phyloP scores from a whole-genome alignment of 2,888 invertebrate species.

The Drosophila tanythrix region DNA sequence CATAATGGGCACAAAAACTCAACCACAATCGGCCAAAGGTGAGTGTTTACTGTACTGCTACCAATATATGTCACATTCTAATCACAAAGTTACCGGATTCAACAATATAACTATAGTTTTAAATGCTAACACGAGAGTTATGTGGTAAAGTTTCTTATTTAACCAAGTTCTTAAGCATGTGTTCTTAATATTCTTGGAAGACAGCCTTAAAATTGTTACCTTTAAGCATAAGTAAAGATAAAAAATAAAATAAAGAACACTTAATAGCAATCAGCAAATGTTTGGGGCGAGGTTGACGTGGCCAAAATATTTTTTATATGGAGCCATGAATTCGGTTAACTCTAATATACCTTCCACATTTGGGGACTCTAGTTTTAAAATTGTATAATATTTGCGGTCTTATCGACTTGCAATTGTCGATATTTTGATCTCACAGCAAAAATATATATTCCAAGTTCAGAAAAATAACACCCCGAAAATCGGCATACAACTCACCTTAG shows the following conservation, averaged over 20 bases:
- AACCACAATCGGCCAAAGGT: slow-evolving; percentile 82
- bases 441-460: not conserved
- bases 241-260: no score
- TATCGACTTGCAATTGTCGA: no score
- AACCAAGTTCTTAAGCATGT: not conserved
- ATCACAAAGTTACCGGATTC: not conserved
- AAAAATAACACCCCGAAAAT: not conserved
- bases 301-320: not conserved
- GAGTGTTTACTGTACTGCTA: slow-evolving; percentile 35
- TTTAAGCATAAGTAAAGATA: not conserved
- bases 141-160: not conserved
- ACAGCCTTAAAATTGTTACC: not conserved
- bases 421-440: no score
- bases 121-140: not conserved
- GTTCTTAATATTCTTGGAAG: not conserved
- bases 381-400: not conserved
- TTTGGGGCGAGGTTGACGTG: not conserved
- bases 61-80: not conserved
- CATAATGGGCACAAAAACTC: slow-evolving; percentile 84
- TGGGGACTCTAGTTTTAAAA: not conserved
- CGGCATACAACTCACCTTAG: not conserved
- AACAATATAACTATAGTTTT: not conserved
- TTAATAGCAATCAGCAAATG: not conserved
- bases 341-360: not conserved
- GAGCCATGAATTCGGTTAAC: not conserved